Evolutionary conservation across 1,140 invertebrate genomes (phyloP).

Genomic region (Anthonomus grandis): DNA sequence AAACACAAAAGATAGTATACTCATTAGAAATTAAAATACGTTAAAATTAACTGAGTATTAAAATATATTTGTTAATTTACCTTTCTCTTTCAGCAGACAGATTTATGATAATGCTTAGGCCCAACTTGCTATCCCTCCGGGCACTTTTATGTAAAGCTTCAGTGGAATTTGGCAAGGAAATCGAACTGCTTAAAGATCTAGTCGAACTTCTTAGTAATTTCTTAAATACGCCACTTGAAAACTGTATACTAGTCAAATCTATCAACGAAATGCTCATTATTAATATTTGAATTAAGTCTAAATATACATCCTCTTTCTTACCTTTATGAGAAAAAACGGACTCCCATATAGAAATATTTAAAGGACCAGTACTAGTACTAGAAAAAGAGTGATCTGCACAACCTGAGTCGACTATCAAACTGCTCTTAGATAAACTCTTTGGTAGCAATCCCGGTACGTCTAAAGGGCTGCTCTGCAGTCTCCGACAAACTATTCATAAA

Average conservation of each 20-base stretch:
- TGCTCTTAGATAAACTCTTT: conserved; percentile 24
- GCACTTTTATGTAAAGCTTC: conserved; percentile 26
- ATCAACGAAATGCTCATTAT: too few species aligned
- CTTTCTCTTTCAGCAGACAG: conserved; percentile 50
- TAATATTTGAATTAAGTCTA: too few species aligned
- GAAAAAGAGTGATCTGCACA: conserved; percentile 37
- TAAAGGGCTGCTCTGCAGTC: conserved; percentile 33
- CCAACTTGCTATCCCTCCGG: conserved; percentile 50
- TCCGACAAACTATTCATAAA: conserved; percentile 30
- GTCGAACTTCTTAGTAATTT: conserved; percentile 33
- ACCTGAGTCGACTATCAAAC: conserved; percentile 42
- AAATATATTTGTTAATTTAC: too few species aligned
- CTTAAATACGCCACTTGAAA: conserved; percentile 38
- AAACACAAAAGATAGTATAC: too few species aligned
- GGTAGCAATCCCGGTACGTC: conserved; percentile 32
- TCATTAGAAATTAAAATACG: too few species aligned
- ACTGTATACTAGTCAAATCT: conserved; percentile 24
- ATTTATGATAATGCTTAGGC: conserved; percentile 55
- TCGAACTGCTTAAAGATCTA: conserved; percentile 14
- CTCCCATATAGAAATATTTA: conserved; percentile 30
- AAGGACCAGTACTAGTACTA: conserved; percentile 23
- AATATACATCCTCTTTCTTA: too few species aligned
- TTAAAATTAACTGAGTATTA: too few species aligned
- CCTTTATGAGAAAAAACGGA: conserved; percentile 20
- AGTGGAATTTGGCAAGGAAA: conserved; percentile 22